A percentile compares a stretch with the other conserved stretches of the same genome.
These are phyloP conservation scores for Euleptes europaea DNA, from an alignment of 2,113 vertebrate genomes.

Conservation along the genomic window DNA sequence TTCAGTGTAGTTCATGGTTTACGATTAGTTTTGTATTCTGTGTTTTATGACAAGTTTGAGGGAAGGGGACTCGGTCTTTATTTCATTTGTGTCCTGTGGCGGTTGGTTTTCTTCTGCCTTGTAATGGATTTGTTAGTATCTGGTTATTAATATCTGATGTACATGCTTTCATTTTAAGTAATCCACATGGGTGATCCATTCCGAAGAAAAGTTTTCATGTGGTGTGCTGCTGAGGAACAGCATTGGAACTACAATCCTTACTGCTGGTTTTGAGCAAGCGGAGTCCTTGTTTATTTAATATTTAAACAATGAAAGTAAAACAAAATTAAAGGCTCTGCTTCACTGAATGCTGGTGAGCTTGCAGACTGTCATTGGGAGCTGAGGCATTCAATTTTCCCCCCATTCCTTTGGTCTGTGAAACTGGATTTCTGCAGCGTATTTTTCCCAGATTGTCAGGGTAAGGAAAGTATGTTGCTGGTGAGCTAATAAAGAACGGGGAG, in stretches of 20 bases:
- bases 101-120: not conserved
- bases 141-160: not conserved
- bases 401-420: not conserved
- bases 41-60: not conserved
- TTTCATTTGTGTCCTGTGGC: no score
- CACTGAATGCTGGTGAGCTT: not conserved
- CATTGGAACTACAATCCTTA: not conserved
- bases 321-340: not conserved
- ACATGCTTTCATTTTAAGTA: not conserved
- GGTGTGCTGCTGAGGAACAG: not conserved
- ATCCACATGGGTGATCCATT: not conserved
- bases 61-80: no score
- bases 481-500: not conserved
- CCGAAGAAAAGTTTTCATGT: not conserved
- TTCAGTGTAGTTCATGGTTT: not conserved
- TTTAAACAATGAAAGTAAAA: not conserved
- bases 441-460: not conserved
- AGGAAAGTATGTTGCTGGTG: not conserved
- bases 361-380: not conserved
- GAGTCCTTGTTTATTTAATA: not conserved
- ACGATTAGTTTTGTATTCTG: not conserved
- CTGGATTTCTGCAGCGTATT: not conserved
- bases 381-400: no score
- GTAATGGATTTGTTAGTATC: not conserved
- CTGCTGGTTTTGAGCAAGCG: not conserved